Evolutionary conservation across 1,140 invertebrate genomes (phyloP).

Genomic region (Chrysoperla carnea): DNA sequence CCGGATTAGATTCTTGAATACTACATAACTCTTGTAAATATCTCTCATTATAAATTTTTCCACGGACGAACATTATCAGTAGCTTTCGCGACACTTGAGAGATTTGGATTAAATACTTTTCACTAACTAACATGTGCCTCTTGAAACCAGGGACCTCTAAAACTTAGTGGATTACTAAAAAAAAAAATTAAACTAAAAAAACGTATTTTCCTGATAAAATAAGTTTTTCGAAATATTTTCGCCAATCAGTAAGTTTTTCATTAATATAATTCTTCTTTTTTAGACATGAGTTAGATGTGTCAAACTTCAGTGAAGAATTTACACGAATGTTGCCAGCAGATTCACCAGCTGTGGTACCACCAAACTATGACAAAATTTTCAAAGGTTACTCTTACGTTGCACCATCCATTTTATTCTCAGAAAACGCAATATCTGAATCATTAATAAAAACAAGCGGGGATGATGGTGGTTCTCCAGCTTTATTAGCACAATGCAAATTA

Average conservation of each 20-base stretch:
- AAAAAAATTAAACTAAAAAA: too few relatives aligned
- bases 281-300: constrained; percentile 71
- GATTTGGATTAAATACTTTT: too few relatives aligned
- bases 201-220: too few relatives aligned
- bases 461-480: constrained; percentile 21
- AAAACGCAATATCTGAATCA: constrained; percentile 65
- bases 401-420: constrained; percentile 75
- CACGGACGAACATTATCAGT: too few relatives aligned
- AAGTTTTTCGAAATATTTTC: too few relatives aligned
- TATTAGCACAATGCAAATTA: constrained; percentile 16
- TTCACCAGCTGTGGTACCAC: constrained; percentile 74
- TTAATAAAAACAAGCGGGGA: constrained; percentile 25
- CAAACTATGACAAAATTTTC: constrained; percentile 75
- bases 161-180: too few relatives aligned
- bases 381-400: constrained; percentile 89
- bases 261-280: constrained; percentile 5
- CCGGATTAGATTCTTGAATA: too few relatives aligned
- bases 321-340: constrained; percentile 78
- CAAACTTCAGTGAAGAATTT: constrained; percentile 93
- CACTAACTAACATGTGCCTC: too few relatives aligned
- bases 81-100: too few relatives aligned
- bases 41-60: too few relatives aligned
- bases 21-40: too few relatives aligned
- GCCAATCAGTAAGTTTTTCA: neutral
- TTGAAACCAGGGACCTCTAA: too few relatives aligned